phyloP scores from a whole-genome alignment of 2,113 vertebrate species.

The Tautogolabrus adspersus region DNA sequence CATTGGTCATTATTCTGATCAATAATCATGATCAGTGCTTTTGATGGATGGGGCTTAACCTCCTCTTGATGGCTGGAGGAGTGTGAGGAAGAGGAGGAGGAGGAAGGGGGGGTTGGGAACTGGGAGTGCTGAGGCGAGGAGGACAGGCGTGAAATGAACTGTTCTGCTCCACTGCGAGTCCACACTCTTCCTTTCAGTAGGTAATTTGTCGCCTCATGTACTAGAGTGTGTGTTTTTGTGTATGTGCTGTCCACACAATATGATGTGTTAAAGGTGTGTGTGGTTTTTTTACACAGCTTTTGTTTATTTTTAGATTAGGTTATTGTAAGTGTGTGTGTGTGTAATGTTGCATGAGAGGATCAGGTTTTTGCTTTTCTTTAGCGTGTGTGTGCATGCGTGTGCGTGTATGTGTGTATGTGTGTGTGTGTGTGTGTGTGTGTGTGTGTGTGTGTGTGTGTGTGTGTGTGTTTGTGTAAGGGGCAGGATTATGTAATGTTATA shows the following conservation, averaged over 20 bases:
- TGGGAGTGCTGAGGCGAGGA: slow-evolving; percentile 87
- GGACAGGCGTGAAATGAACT: slow-evolving; percentile 99
- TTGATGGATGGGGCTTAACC: slow-evolving; percentile 86
- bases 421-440: slow-evolving; percentile 13
- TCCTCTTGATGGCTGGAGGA: slow-evolving; percentile 62
- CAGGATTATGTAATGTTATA: slow-evolving; percentile 70
- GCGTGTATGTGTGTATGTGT: background rate
- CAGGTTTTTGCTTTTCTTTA: slow-evolving; percentile 54
- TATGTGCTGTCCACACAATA: slow-evolving; percentile 29
- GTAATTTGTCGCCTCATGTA: slow-evolving; percentile 91
- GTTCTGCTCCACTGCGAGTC: slow-evolving; percentile 95
- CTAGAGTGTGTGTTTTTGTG: slow-evolving; percentile 55
- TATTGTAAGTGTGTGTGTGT: slow-evolving; percentile 37
- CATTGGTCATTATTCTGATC: slow-evolving; percentile 68
- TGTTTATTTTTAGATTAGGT: slow-evolving; percentile 56
- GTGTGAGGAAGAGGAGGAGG: slow-evolving; percentile 33
- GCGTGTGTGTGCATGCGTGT: background rate
- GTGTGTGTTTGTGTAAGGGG: slow-evolving; percentile 38
- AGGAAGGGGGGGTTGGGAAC: background rate
- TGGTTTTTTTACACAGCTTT: slow-evolving; percentile 3
- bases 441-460: slow-evolving; percentile 30
- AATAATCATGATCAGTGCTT: slow-evolving; percentile 75
- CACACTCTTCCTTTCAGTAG: slow-evolving; percentile 93
- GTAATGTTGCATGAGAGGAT: slow-evolving; percentile 36
- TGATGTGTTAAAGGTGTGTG: slow-evolving; percentile 48